phyloP scores from a whole-genome alignment of 2,113 vertebrate species.

The Ornithorhynchus anatinus region DNA sequence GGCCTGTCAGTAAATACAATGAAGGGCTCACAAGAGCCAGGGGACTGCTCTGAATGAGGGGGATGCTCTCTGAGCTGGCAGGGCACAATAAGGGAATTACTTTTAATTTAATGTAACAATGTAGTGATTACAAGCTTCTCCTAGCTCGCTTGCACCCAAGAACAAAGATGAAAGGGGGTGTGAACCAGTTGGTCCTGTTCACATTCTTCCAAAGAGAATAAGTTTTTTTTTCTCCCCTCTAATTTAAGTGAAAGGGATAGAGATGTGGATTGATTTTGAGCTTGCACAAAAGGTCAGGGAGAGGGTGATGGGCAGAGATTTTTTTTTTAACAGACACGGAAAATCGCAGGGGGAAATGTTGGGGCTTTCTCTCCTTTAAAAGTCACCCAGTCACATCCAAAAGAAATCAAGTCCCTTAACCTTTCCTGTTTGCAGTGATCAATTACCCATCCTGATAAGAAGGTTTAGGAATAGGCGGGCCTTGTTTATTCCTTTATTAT shows the following conservation, averaged over 20 bases:
- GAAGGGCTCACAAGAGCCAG: neutral
- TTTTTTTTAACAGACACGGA: too few relatives aligned
- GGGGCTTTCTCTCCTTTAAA: too few relatives aligned
- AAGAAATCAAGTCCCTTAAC: too few relatives aligned
- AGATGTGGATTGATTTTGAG: neutral
- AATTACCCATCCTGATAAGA: too few relatives aligned
- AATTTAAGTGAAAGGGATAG: neutral
- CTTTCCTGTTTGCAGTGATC: too few relatives aligned
- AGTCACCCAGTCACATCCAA: too few relatives aligned
- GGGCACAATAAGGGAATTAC: neutral
- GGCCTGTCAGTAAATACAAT: neutral
- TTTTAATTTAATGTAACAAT: neutral
- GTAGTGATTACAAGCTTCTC: neutral
- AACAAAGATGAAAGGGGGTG: neutral
- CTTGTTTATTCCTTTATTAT: too few relatives aligned
- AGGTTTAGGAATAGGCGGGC: too few relatives aligned
- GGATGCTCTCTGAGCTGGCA: neutral
- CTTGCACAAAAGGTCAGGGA: neutral
- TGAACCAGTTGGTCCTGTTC: neutral
- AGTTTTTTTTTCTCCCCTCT: accelerated
- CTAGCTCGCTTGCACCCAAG: neutral
- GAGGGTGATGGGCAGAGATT: neutral
- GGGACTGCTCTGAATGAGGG: neutral
- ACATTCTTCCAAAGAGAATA: neutral
- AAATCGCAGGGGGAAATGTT: too few relatives aligned